These are phyloP conservation scores for Notodonta dromedarius DNA, from an alignment of 2,888 invertebrate species.

Conservation along the genomic window DNA sequence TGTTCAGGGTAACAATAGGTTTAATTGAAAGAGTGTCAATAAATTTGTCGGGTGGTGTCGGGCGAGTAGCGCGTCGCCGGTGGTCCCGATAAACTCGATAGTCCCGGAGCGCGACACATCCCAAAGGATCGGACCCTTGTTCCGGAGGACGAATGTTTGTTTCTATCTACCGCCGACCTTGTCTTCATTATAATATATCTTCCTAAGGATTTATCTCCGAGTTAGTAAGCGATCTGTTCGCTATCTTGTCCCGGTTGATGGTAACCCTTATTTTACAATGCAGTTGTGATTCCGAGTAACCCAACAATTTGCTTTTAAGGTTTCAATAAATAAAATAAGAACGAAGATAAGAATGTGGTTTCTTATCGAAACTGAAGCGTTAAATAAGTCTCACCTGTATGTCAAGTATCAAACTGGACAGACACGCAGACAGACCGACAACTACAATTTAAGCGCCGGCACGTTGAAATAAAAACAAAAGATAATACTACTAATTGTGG, in stretches of 20 bases:
- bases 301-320: slow-evolving; percentile 15
- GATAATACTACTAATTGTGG: slow-evolving; percentile 46
- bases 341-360: slow-evolving; percentile 18
- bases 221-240: slow-evolving; percentile 55
- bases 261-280: slow-evolving; percentile 37
- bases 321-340: slow-evolving; percentile 17
- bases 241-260: slow-evolving; percentile 50
- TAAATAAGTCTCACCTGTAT: slow-evolving; percentile 36
- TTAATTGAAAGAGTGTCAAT: slow-evolving; percentile 85
- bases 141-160: slow-evolving; percentile 66
- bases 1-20: slow-evolving; percentile 77
- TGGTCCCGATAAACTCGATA: slow-evolving; percentile 74
- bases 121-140: slow-evolving; percentile 70
- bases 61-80: slow-evolving; percentile 66
- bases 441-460: slow-evolving; percentile 47
- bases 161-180: slow-evolving; percentile 74
- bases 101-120: slow-evolving; percentile 61
- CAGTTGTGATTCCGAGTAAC: slow-evolving; percentile 35
- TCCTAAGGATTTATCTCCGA: slow-evolving; percentile 60
- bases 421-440: slow-evolving; percentile 40
- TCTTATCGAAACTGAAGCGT: slow-evolving; percentile 23
- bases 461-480: slow-evolving; percentile 50
- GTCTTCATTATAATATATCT: slow-evolving; percentile 78
- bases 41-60: slow-evolving; percentile 76
- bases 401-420: slow-evolving; percentile 43